Conservation (phyloP, 2,797 vertebrate genomes). For the Antennarius maculatus region DNA sequence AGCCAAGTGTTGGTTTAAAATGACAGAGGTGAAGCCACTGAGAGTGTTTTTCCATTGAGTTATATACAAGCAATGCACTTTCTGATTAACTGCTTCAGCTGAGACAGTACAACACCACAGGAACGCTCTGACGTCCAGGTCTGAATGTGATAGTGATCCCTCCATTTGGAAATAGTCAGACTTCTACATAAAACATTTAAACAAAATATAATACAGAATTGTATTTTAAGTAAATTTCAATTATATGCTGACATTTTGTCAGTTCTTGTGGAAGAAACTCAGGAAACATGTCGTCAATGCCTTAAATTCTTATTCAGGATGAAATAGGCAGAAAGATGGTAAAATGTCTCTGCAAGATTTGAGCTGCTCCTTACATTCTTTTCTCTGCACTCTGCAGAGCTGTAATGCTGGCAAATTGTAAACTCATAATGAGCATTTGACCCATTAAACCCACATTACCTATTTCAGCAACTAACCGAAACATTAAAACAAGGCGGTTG, state of each 20-base stretch:
- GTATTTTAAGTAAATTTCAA: not conserved
- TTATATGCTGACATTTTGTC: not conserved
- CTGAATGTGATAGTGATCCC: conserved; percentile 13
- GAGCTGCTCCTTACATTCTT: conserved; percentile 47
- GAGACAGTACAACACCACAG: conserved; percentile 3
- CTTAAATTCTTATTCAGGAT: not conserved
- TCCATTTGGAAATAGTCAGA: conserved; percentile 25
- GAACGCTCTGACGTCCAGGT: conserved; percentile 25
- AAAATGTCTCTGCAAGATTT: conserved; percentile 2
- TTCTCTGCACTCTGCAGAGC: conserved; percentile 43
- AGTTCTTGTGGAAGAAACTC: conserved; percentile 2
- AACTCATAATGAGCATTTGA: conserved; percentile 44
- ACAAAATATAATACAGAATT: not conserved
- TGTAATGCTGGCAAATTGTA: conserved; percentile 52
- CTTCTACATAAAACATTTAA: not conserved
- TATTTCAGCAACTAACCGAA: conserved; percentile 60
- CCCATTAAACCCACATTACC: conserved; percentile 28
- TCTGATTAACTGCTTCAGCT: conserved; percentile 37
- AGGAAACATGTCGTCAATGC: not conserved
- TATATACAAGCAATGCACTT: conserved; percentile 29
- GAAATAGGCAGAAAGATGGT: not conserved
- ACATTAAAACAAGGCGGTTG: conserved; percentile 57
- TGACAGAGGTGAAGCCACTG: conserved; percentile 11
- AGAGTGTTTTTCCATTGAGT: conserved; percentile 16
- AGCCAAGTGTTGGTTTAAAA: conserved; percentile 15